These are phyloP conservation scores for Limnephilus lunatus DNA, from an alignment of 2,888 invertebrate species.

Conservation along the genomic window DNA sequence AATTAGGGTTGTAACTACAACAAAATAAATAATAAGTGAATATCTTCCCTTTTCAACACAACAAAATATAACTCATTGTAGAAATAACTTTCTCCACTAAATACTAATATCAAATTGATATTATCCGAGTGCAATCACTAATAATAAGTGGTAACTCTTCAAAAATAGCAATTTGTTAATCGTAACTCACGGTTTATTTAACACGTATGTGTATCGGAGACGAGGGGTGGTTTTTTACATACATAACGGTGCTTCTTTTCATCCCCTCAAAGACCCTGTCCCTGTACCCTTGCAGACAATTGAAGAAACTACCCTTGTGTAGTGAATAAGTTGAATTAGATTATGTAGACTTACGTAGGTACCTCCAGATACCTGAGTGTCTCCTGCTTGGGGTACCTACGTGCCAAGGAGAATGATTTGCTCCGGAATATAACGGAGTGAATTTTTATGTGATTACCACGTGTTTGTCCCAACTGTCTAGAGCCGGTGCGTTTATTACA, in stretches of 20 bases:
- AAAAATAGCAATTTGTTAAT: not conserved
- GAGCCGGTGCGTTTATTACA: not conserved
- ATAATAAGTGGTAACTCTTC: conserved; percentile 16
- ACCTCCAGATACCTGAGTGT: conserved; percentile 1
- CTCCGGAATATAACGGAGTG: not conserved
- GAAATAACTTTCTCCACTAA: not conserved
- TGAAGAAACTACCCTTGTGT: conserved; percentile 18
- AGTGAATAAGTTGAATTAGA: not conserved
- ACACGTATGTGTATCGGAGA: conserved; percentile 10
- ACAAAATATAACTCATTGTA: not conserved
- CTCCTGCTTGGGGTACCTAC: not conserved
- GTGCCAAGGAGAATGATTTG: not conserved
- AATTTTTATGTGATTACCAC: not conserved
- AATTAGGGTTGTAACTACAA: not conserved
- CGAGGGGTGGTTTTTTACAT: conserved; percentile 37
- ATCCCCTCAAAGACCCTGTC: conserved; percentile 11
- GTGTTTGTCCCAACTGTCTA: not conserved
- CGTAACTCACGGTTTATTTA: conserved; percentile 12
- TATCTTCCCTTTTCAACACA: not conserved
- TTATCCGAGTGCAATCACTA: not conserved
- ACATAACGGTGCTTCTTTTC: conserved; percentile 44
- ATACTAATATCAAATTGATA: not conserved
- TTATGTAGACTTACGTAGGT: not conserved
- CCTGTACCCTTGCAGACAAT: conserved; percentile 12
- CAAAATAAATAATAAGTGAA: not conserved